A percentile compares a stretch with the other conserved stretches of the same genome.
Evolutionary conservation across 1,140 invertebrate species (phyloP).

Genomic region (Caenorhabditis tropicalis): DNA sequence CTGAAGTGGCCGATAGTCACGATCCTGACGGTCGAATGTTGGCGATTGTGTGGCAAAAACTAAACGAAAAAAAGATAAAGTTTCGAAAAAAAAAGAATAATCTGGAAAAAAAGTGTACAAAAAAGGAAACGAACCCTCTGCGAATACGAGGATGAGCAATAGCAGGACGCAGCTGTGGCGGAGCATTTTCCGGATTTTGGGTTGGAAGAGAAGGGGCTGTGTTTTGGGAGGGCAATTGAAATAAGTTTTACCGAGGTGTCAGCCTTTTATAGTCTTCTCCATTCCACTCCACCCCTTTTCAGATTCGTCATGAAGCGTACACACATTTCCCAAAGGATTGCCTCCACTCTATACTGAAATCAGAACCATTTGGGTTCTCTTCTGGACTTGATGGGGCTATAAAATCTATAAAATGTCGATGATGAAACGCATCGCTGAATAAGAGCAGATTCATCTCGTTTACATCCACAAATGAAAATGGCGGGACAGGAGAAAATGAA

Average conservation of each 20-base stretch:
- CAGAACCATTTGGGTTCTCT: not conserved
- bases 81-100: not conserved
- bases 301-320: not conserved
- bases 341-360: not conserved
- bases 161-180: constrained; percentile 45
- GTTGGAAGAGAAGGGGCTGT: not conserved
- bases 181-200: constrained; percentile 43
- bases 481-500: not conserved
- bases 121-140: not conserved
- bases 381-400: constrained; percentile 9
- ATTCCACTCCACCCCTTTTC: not conserved
- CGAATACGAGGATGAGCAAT: constrained; percentile 47
- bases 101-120: not conserved
- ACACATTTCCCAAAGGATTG: not conserved
- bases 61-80: not conserved
- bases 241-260: constrained; percentile 18
- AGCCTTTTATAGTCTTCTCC: not conserved
- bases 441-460: constrained; percentile 5
- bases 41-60: constrained; percentile 46
- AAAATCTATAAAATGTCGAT: constrained; percentile 6
- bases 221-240: not conserved
- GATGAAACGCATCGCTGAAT: not conserved
- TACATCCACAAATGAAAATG: not conserved
- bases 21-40: constrained; percentile 60
- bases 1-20: constrained; percentile 64